Percentiles rank a stretch among this genome's conserved stretches.
Evolutionary conservation across 2,888 invertebrate genomes (phyloP).

Genomic region (Mesorhabditis belari): DNA sequence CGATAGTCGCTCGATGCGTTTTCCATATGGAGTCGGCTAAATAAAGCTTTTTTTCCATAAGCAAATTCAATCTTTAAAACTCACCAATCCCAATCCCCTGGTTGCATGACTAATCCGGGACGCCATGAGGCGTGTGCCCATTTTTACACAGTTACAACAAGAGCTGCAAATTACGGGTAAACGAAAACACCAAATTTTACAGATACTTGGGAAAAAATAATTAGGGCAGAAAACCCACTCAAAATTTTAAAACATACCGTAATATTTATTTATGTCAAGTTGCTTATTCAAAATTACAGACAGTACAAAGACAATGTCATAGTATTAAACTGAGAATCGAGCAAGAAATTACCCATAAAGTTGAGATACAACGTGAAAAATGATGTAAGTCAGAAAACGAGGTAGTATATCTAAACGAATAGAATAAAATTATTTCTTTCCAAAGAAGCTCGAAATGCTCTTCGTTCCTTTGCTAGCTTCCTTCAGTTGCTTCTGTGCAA

Average conservation of each 20-base stretch:
- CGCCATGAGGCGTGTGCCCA: conserved; percentile 20
- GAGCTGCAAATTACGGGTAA: too few species aligned
- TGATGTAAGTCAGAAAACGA: background rate
- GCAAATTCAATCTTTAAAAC: background rate
- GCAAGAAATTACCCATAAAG: background rate
- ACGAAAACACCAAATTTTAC: background rate
- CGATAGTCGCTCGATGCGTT: conserved; percentile 41
- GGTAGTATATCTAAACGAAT: background rate
- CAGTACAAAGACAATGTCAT: background rate
- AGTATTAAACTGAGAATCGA: background rate
- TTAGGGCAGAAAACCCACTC: background rate
- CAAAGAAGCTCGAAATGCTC: conserved; percentile 33
- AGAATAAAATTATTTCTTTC: conserved; percentile 14
- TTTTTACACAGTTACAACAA: too few species aligned
- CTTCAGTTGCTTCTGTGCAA: conserved; percentile 31
- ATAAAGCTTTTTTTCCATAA: background rate
- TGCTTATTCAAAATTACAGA: too few species aligned
- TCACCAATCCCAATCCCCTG: conserved; percentile 37
- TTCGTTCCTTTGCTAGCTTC: conserved; percentile 42
- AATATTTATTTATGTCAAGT: too few species aligned
- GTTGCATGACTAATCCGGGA: conserved; percentile 35
- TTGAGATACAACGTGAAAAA: background rate
- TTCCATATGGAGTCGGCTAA: conserved; percentile 41
- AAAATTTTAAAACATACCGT: too few species aligned
- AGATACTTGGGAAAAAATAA: background rate